These are phyloP conservation scores for Pterobdella sp. DNA, from an alignment of 2,888 invertebrate genomes.

Conservation along the genomic window DNA sequence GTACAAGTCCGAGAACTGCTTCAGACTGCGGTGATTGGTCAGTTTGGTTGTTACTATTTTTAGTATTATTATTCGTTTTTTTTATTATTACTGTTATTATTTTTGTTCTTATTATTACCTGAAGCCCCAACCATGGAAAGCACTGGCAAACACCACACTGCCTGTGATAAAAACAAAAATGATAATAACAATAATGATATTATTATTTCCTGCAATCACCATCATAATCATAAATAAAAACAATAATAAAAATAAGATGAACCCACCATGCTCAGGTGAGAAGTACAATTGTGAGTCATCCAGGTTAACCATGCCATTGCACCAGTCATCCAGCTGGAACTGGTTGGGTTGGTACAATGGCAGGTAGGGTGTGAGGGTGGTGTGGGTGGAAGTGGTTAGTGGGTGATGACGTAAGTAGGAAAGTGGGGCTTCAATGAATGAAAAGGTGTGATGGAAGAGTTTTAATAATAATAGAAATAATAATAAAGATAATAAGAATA, in stretches of 20 bases:
- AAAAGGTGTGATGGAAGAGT: not conserved
- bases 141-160: conserved; percentile 92
- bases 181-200: not conserved
- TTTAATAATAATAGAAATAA: not conserved
- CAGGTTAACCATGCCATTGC: conserved; percentile 72
- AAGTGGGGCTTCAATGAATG: not conserved
- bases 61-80: not conserved
- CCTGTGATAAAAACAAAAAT: conserved; percentile 46
- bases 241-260: not conserved
- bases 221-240: not conserved
- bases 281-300: conserved; percentile 86
- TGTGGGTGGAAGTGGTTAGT: not conserved
- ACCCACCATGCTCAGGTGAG: conserved; percentile 68
- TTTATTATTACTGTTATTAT: not conserved
- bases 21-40: conserved; percentile 54
- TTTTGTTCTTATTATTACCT: conserved; percentile 46
- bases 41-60: not conserved
- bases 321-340: conserved; percentile 43
- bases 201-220: not conserved
- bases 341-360: too few species aligned
- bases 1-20: conserved; percentile 73
- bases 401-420: not conserved
- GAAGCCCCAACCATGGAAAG: conserved; percentile 89
- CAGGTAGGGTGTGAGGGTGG: too few species aligned
- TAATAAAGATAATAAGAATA: not conserved